Base-by-base conservation (phyloP, 2,797 vertebrate genomes). In the Acanthis flammea region DNA sequence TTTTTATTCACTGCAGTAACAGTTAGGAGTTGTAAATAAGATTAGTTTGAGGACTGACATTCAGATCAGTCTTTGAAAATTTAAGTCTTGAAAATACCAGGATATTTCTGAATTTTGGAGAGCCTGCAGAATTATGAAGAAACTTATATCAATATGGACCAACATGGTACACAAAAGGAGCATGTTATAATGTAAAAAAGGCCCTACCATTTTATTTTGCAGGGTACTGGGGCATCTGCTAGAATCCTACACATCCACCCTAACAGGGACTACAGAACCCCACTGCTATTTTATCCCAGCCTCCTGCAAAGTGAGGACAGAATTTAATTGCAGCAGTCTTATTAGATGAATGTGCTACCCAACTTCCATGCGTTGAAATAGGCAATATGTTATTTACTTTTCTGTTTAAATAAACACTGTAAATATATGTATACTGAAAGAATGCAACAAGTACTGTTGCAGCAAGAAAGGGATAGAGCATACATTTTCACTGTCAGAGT, bases 401-500 rank as follows among this genome's bases (percentile, higher is more conserved):
- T 53, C 54, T 53, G 86, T 70, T 51, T 57, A 25, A 44, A 80
- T 54, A 67, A 71, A 4, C 5, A 7, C 9, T 50, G 18, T 31
- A 80, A 76, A 47, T 47, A 42, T 4, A 50, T 25, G 23, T 28
- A 31, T 25, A 48, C 19, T 16, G 48, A 79, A 92, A 71, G 68
- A 74, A 50, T 14, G 39, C 77, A 83, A 30, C 41, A 16, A 79
- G 63, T 39, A 51, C 35, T 33, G 19, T 31, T 78, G 33, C 19
- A 67, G 54, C 33, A 77, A 50, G 60, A 85, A 83, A 91, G 31
- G 45, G 61, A 37, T 42, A 62, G 71, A 65, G 50, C 45, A 33
- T 7, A 61, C 45, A 72, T 80, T 94, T 94, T 82, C 76, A 86
- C 89, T 93, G 92, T 72, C 53, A 81, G 76, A 86, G 31, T n/a